Percentiles rank a stretch among this genome's conserved stretches.
Evolutionary conservation across 2,888 invertebrate species (phyloP).

Genomic region (Girardia tigrina): DNA sequence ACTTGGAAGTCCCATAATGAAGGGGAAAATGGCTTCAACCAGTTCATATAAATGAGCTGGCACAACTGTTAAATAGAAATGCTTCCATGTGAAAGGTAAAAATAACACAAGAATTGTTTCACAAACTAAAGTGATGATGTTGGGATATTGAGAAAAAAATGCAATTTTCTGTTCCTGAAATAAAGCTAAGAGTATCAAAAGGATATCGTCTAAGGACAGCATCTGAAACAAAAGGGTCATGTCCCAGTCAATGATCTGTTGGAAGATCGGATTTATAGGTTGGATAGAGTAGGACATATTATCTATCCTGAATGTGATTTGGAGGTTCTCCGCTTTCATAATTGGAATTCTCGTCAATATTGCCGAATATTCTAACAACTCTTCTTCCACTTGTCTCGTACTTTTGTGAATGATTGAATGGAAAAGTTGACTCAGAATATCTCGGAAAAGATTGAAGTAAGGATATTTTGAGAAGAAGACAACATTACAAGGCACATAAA

Average conservation of each 20-base stretch:
- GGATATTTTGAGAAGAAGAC: conserved; percentile 13
- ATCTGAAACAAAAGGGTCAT: not conserved
- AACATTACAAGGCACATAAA: not conserved
- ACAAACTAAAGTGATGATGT: not conserved
- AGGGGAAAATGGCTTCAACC: not conserved
- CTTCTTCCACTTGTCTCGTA: not conserved
- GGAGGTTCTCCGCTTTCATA: not conserved
- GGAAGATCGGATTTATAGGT: not conserved
- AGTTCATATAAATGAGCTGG: conserved; percentile 15
- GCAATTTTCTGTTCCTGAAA: conserved; percentile 23
- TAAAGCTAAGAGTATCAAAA: not conserved
- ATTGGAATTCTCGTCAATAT: not conserved
- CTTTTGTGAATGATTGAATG: not conserved
- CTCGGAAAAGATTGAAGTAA: not conserved
- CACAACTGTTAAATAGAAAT: conserved; percentile 13
- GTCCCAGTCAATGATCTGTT: not conserved
- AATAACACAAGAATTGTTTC: not conserved
- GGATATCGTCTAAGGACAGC: not conserved
- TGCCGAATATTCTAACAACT: not conserved
- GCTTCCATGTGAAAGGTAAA: not conserved
- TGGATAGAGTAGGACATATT: not conserved
- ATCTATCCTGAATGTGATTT: not conserved
- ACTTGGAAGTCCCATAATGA: not conserved
- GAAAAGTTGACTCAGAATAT: not conserved
- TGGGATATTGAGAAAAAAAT: not conserved